Base-by-base conservation (phyloP, 1,140 invertebrate genomes). In the Aplysia californica region DNA sequence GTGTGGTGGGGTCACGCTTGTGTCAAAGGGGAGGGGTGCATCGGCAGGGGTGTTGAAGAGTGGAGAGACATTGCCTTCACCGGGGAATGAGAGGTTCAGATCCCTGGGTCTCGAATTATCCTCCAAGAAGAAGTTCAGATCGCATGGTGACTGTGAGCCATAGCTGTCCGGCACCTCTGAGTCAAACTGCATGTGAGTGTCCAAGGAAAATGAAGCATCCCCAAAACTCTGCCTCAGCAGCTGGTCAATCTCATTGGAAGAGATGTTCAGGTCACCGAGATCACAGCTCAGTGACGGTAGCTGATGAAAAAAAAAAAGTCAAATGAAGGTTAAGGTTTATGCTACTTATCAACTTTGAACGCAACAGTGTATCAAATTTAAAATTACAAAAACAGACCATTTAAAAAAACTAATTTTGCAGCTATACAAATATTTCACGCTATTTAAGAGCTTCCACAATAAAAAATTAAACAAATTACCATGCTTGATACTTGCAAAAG, bases 121-220 rank as follows among this genome's bases (percentile, higher is more conserved):
- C n/a, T 75, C 72, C 55, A 66, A 75, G 23, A 75, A 41, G 21
- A 75, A 65, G n/a, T 36, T 44, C n/a, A 75, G 72, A 21, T 75
- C 72, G 44, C 39, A 66, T 2, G 29, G 21, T 65, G 72, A 1
- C 31, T 36, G 72, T 3, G 23, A 1, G 1, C 1, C 4, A 33
- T 55, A 26, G n/a, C 18, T 36, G 41, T 44, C 31, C 55, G 38
- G n/a, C 10, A 4, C 29, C 3, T 38, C 41, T 15, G 23, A 38
- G 15, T 66, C 59, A 35, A 50, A 10, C 6, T 41, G 39, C 72
- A 65, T 61, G 18, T 39, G 31, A 26, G 39, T 1, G 35, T 75
- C 72, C 23, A 50, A 29, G 26, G 61, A n/a, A 1, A 75, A 35
- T 3, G 35, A 23, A 23, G 59, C 15, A 10, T 66, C 72, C 23